phyloP scores from a whole-genome alignment of 2,888 invertebrate genomes.

The Craniophora ligustri region DNA sequence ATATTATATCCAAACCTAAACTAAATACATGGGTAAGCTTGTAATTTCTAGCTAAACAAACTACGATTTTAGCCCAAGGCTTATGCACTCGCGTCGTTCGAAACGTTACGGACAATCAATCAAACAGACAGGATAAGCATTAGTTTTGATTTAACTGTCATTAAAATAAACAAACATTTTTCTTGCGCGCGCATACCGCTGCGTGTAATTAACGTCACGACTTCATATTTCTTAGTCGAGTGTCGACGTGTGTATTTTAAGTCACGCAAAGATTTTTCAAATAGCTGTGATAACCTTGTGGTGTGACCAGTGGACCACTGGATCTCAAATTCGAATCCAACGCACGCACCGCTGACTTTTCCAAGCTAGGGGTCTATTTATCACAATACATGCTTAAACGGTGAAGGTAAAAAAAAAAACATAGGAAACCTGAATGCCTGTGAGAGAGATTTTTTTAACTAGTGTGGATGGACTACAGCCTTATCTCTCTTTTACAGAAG shows the following conservation, averaged over 20 bases:
- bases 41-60: slow-evolving; percentile 38
- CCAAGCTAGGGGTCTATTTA: no score
- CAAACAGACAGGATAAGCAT: slow-evolving; percentile 77
- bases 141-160: slow-evolving; percentile 78
- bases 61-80: slow-evolving; percentile 64
- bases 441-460: no score
- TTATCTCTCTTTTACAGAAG: no score
- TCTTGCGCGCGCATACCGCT: slow-evolving; percentile 61
- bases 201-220: slow-evolving; percentile 76
- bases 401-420: no score
- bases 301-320: no score
- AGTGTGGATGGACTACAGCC: no score
- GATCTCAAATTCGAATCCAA: no score
- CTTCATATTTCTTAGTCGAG: slow-evolving; percentile 68
- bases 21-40: slow-evolving; percentile 3
- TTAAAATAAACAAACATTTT: slow-evolving; percentile 78
- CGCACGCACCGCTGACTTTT: no score
- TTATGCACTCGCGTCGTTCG: slow-evolving; percentile 58
- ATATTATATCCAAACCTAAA: not conserved
- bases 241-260: slow-evolving; percentile 53
- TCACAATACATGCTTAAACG: no score
- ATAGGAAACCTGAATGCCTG: no score
- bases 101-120: slow-evolving; percentile 74
- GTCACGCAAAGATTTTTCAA: slow-evolving; percentile 56
- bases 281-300: slow-evolving; percentile 51